These are phyloP conservation scores for Odontothrips loti DNA, from an alignment of 2,888 invertebrate genomes.

Conservation along the genomic window DNA sequence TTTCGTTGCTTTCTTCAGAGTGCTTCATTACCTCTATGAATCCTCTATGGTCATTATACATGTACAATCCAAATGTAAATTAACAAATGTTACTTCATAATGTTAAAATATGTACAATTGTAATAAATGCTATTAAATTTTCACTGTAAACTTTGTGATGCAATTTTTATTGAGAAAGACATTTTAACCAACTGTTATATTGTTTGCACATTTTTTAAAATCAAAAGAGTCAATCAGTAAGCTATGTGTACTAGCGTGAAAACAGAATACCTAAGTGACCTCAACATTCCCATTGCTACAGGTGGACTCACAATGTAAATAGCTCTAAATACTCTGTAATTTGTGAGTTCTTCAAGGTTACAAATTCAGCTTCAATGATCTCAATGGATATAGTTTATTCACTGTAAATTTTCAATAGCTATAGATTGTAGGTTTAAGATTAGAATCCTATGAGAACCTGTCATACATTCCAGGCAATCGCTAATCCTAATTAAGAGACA, in stretches of 20 bases:
- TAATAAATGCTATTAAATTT: background rate
- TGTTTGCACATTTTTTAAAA: background rate
- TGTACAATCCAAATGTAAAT: background rate
- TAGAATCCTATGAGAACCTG: too few species aligned
- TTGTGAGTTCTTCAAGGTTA: background rate
- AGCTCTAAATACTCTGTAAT: background rate
- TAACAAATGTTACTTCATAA: background rate
- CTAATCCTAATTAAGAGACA: background rate
- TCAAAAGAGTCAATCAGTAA: background rate
- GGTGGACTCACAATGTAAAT: background rate
- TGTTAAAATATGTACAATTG: background rate
- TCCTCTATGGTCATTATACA: background rate
- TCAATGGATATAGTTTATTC: background rate
- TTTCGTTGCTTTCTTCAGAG: background rate
- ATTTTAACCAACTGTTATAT: background rate
- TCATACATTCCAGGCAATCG: too few species aligned
- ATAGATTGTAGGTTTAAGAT: too few species aligned
- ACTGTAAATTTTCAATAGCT: background rate
- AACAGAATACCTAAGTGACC: background rate
- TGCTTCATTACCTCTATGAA: background rate
- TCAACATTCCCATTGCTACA: background rate
- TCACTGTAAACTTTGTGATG: background rate
- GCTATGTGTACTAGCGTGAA: background rate
- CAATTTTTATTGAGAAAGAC: background rate
- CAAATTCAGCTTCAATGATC: constrained; percentile 3